A percentile compares a stretch with the other conserved stretches of the same genome.
Evolutionary conservation across 2,888 invertebrate species (phyloP).

Genomic region (Macrosoma leucophasiata): DNA sequence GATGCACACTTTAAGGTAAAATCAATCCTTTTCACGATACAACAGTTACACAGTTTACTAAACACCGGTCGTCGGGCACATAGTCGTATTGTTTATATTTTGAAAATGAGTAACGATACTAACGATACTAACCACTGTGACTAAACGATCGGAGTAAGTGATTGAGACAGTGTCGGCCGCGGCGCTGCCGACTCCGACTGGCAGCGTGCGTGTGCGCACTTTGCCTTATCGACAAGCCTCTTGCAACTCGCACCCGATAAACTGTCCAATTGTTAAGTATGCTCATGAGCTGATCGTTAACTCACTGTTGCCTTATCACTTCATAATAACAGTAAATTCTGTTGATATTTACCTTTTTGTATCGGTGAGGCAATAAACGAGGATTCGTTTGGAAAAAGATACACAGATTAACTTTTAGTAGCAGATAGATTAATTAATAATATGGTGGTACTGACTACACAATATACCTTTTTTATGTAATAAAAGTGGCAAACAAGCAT

Average conservation of each 20-base stretch:
- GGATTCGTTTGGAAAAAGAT: too few species aligned
- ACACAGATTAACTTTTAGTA: too few species aligned
- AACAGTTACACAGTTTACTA: constrained; percentile 50
- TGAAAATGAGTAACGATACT: constrained; percentile 34
- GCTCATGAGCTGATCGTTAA: constrained; percentile 9
- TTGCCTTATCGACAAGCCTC: constrained; percentile 57
- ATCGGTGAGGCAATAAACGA: too few species aligned
- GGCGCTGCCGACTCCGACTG: constrained; percentile 51
- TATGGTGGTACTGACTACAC: too few species aligned
- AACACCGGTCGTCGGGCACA: constrained; percentile 50
- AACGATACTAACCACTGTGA: too few species aligned
- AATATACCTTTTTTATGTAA: too few species aligned
- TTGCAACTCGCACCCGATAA: constrained; percentile 57
- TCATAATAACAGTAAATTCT: too few species aligned
- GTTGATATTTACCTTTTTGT: too few species aligned
- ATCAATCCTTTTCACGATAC: constrained; percentile 48
- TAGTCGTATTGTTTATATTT: constrained; percentile 49
- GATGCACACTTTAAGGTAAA: constrained; percentile 43
- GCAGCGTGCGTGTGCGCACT: constrained; percentile 46
- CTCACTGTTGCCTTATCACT: too few species aligned
- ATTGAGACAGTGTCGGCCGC: constrained; percentile 50
- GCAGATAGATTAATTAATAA: too few species aligned
- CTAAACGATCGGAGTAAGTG: constrained; percentile 26
- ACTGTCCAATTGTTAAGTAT: constrained; percentile 38
- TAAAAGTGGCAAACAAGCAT: too few species aligned